These are phyloP conservation scores for Phataginus tetradactyla DNA, from an alignment of 2,797 vertebrate species.

Conservation along the genomic window DNA sequence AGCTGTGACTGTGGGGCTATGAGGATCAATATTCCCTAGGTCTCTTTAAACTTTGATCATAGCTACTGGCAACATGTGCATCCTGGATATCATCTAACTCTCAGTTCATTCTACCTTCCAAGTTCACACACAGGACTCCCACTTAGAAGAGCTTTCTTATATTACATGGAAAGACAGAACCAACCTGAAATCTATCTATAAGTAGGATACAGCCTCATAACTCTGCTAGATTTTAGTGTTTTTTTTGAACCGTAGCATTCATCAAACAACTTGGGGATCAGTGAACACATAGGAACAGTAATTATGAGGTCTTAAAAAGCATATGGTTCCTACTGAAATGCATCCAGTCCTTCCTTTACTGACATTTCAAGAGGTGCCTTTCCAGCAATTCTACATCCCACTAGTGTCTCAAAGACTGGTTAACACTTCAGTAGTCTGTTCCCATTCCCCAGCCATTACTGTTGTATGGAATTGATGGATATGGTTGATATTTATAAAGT, in stretches of 20 bases:
- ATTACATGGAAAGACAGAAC: not conserved
- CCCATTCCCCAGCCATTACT: not conserved
- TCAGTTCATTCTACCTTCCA: not conserved
- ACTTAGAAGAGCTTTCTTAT: not conserved
- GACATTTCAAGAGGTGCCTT: not conserved
- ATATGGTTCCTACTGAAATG: not conserved
- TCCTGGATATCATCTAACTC: not conserved
- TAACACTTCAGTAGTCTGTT: not conserved
- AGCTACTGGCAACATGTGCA: too few species aligned
- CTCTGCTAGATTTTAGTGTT: not conserved
- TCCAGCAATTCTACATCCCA: not conserved
- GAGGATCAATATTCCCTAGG: not conserved
- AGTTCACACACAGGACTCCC: not conserved
- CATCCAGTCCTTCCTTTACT: not conserved
- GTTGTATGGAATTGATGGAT: not conserved
- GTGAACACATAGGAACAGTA: not conserved
- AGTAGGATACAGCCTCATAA: not conserved
- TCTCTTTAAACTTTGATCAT: not conserved
- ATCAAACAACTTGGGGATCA: not conserved
- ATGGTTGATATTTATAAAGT: not conserved
- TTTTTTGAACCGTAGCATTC: not conserved
- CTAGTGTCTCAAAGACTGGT: not conserved
- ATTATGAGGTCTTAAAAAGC: not conserved
- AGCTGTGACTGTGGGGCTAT: not conserved
- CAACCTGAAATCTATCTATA: not conserved